Percentiles rank a stretch among this genome's conserved stretches.
Evolutionary conservation across 2,888 invertebrate genomes (phyloP).

Genomic region (Agrotis ipsilon): DNA sequence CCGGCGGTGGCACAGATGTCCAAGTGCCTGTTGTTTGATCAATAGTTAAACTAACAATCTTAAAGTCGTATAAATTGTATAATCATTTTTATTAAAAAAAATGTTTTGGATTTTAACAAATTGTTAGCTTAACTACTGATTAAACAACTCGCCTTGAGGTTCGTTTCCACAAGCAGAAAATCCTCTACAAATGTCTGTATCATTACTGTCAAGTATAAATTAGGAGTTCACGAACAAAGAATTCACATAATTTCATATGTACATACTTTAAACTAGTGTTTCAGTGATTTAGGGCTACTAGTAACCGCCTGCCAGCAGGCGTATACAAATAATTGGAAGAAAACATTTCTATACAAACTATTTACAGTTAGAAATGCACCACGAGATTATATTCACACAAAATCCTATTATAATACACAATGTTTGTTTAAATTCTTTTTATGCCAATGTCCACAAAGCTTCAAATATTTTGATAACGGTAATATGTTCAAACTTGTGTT

Average conservation of each 20-base stretch:
- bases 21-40: too few species aligned
- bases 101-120: too few species aligned
- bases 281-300: conserved; percentile 11
- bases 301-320: conserved; percentile 64
- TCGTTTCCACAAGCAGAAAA: too few species aligned
- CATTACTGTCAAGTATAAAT: too few species aligned
- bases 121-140: too few species aligned
- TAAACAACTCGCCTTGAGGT: too few species aligned
- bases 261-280: conserved; percentile 7
- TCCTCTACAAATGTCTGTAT: too few species aligned
- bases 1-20: not conserved
- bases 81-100: too few species aligned
- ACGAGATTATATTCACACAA: conserved; percentile 41
- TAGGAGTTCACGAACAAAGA: not conserved
- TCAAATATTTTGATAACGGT: not conserved
- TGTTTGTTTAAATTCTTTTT: too few species aligned
- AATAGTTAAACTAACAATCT: too few species aligned
- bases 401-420: conserved; percentile 15
- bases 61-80: too few species aligned
- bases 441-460: not conserved
- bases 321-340: conserved; percentile 45
- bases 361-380: conserved; percentile 61
- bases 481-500: not conserved
- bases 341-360: conserved; percentile 46
- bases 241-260: conserved; percentile 7